Evolutionary conservation across 2,888 invertebrate genomes (phyloP).

Genomic region (Geotrupes spiniger): DNA sequence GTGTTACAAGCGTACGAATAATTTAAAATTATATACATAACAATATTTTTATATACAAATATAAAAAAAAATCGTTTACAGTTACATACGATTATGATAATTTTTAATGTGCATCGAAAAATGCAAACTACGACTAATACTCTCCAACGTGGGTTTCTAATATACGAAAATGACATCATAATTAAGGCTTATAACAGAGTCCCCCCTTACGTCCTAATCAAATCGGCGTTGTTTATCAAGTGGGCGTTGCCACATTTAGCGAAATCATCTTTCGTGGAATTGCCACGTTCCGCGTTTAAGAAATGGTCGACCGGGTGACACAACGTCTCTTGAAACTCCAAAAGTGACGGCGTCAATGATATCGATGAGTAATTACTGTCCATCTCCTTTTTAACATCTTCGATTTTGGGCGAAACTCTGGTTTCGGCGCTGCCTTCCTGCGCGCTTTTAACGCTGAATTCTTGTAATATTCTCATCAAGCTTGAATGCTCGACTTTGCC

Average conservation of each 20-base stretch:
- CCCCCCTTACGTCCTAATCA: conserved; percentile 3
- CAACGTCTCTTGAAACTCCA: neutral
- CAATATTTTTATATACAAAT: conserved; percentile 10
- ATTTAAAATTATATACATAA: conserved; percentile 16
- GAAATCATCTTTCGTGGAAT: neutral
- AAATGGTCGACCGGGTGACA: conserved; percentile 18
- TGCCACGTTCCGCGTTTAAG: conserved; percentile 21
- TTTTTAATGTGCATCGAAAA: too few relatives aligned
- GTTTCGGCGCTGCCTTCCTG: conserved; percentile 14
- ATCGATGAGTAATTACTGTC: too few relatives aligned
- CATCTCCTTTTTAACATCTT: too few relatives aligned
- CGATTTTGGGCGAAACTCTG: neutral
- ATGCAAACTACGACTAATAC: too few relatives aligned
- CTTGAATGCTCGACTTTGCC: conserved; percentile 44
- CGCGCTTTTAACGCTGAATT: conserved; percentile 38
- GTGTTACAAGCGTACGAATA: conserved; percentile 5
- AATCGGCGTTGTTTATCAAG: neutral
- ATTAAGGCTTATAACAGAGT: neutral
- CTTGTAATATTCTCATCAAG: conserved; percentile 45
- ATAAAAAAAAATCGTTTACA: conserved; percentile 12
- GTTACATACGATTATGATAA: too few relatives aligned
- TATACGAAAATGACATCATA: neutral
- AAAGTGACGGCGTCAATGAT: too few relatives aligned
- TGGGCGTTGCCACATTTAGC: neutral
- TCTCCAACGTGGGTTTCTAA: neutral